Base-by-base conservation (phyloP, 2,113 vertebrate genomes). In the Eulacestoma nigropectus region DNA sequence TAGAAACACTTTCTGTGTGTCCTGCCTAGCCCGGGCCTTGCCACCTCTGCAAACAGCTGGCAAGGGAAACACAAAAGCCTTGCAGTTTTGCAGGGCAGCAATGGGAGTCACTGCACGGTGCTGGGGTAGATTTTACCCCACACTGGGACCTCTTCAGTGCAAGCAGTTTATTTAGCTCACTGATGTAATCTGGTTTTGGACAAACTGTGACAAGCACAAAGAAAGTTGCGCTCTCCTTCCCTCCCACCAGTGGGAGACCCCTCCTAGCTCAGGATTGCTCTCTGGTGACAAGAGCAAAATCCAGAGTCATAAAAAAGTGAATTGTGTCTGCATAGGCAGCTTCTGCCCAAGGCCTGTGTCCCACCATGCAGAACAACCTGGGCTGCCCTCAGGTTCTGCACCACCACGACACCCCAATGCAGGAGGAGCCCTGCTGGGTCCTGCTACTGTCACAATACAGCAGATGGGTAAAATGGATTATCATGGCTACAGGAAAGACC, bases 391-490 rank as follows among this genome's bases (percentile, higher is more conserved):
- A 26, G 56, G 9, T 1, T 3, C 80, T 59, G 76, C 26, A 53
- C 9, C 83, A 79, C 39, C 39, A 20, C 1, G 0, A 37, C 12
- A 59, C 6, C 26, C 57, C 47, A 22, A 6, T 0, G 3, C 56
- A 49, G 29, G 16, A 6, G 12, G 8, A 86, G 18, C 81, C 37
- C 67, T 27, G 50, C 33, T 6, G 5, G 8, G 17, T 64, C 57
- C 76, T 68, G 67, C 12, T 47, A 19, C 46, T 41, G 30, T 27
- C 72, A 55, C 0, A 1, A 56, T 22, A 63, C 44, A 23, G 29
- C 16, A 75, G 35, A 16, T 3, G 8, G 10, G 29, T 44, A 77
- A 56, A 62, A 60, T 0, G 9, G 16, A 46, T 47, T 33, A 46
- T 10, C 50, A 13, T 2, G 2, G 55, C 55, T 60, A 37, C 35